Evolutionary conservation across 2,797 vertebrate species (phyloP).

Genomic region (Anniella stebbinsi): DNA sequence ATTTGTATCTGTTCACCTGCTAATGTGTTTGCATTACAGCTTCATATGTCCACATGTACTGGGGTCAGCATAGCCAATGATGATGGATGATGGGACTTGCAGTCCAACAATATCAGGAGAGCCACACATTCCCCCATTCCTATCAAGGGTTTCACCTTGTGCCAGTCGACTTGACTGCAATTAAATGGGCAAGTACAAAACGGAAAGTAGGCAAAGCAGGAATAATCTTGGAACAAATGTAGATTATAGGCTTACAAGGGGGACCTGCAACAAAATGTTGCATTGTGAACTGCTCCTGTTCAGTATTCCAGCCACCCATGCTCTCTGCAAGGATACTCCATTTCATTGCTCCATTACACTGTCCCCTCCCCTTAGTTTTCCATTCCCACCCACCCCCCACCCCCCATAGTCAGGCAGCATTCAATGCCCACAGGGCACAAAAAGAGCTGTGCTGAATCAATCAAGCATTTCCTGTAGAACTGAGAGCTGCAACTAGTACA

Average conservation of each 20-base stretch:
- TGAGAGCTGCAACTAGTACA: not conserved
- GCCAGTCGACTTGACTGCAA: not conserved
- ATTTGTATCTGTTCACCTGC: too few relatives aligned
- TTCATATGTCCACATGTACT: not conserved
- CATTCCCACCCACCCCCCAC: too few relatives aligned
- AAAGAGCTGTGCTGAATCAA: too few relatives aligned
- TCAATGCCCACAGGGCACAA: not conserved
- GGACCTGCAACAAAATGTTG: not conserved
- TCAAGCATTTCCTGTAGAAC: not conserved
- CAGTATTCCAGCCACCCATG: not conserved
- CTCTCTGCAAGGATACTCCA: not conserved
- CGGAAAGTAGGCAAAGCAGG: not conserved
- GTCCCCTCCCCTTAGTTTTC: not conserved
- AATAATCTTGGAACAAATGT: not conserved
- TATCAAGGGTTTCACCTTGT: not conserved
- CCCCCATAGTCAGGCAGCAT: not conserved
- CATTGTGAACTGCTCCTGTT: not conserved
- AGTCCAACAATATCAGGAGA: too few relatives aligned
- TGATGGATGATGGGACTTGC: too few relatives aligned
- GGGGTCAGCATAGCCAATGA: not conserved
- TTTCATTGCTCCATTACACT: not conserved
- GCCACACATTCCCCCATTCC: too few relatives aligned
- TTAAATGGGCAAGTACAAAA: slow-evolving; percentile 1
- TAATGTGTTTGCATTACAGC: too few relatives aligned
- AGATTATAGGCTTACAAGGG: not conserved